Percentiles rank a stretch among this genome's conserved stretches.
phyloP scores from a whole-genome alignment of 2,888 invertebrate species.

The Plemyria rubiginata region DNA sequence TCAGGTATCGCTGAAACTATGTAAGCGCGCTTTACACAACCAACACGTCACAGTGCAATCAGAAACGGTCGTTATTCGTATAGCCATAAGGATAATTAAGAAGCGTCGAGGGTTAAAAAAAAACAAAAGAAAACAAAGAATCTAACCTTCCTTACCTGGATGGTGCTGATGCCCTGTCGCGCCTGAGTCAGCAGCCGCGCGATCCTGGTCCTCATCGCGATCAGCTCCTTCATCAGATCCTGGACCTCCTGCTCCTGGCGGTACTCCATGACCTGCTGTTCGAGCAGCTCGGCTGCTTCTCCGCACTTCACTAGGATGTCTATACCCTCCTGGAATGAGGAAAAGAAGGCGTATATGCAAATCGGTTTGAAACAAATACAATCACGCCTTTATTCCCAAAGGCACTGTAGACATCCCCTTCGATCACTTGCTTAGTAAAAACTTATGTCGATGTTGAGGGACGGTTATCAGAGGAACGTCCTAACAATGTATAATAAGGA shows the following conservation, averaged over 20 bases:
- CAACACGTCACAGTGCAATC: no score
- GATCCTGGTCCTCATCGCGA: conserved; percentile 87
- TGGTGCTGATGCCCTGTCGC: conserved; percentile 86
- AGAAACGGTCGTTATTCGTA: no score
- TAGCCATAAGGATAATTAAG: no score
- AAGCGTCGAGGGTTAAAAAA: no score
- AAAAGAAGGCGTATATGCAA: not conserved
- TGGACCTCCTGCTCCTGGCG: conserved; percentile 88
- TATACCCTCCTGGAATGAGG: conserved; percentile 86
- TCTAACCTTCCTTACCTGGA: conserved; percentile 82
- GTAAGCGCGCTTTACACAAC: no score
- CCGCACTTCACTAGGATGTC: conserved; percentile 88
- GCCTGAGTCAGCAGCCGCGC: conserved; percentile 88
- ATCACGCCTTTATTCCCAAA: no score
- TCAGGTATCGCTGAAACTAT: no score
- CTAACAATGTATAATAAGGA: no score
- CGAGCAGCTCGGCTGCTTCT: conserved; percentile 86
- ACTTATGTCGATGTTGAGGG: no score
- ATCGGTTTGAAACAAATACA: not conserved
- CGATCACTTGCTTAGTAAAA: no score
- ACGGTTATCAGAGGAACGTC: no score
- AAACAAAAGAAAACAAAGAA: conserved; percentile 11
- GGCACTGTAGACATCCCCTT: no score
- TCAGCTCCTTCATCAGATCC: conserved; percentile 81
- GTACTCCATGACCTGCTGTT: conserved; percentile 86